These are phyloP conservation scores for Chelon auratus DNA, from an alignment of 2,797 vertebrate species.

Conservation along the genomic window DNA sequence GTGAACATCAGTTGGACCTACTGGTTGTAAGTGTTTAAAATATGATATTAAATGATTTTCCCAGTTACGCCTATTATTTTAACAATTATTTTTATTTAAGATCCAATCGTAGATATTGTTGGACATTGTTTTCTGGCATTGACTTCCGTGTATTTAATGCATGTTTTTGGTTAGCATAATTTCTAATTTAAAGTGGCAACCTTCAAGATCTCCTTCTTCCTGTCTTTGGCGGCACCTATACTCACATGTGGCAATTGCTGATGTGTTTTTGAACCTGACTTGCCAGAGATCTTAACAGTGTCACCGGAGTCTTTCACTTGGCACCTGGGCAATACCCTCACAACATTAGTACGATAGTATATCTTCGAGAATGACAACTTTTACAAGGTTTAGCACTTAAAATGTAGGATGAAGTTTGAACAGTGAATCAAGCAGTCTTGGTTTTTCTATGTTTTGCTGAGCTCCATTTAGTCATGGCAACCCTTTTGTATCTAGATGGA, in stretches of 20 bases:
- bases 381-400: neutral
- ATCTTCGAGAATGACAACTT: too few species aligned
- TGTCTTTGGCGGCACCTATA: too few species aligned
- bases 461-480: neutral
- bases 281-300: too few species aligned
- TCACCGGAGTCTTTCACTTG: too few species aligned
- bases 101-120: neutral
- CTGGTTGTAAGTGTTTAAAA: constrained; percentile 83
- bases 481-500: neutral
- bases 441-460: neutral
- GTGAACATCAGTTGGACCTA: constrained; percentile 85
- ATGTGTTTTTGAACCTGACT: too few species aligned
- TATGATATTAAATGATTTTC: neutral
- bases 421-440: neutral
- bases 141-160: neutral
- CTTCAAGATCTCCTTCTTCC: too few species aligned
- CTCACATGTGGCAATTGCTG: too few species aligned
- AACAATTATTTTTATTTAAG: neutral
- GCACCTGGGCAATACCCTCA: too few species aligned
- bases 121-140: neutral
- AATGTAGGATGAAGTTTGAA: constrained; percentile 1
- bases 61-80: constrained; percentile 16
- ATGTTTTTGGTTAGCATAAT: neutral
- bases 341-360: too few species aligned
- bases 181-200: too few species aligned